These are phyloP conservation scores for Achroia grisella DNA, from an alignment of 1,140 invertebrate genomes.

Conservation along the genomic window DNA sequence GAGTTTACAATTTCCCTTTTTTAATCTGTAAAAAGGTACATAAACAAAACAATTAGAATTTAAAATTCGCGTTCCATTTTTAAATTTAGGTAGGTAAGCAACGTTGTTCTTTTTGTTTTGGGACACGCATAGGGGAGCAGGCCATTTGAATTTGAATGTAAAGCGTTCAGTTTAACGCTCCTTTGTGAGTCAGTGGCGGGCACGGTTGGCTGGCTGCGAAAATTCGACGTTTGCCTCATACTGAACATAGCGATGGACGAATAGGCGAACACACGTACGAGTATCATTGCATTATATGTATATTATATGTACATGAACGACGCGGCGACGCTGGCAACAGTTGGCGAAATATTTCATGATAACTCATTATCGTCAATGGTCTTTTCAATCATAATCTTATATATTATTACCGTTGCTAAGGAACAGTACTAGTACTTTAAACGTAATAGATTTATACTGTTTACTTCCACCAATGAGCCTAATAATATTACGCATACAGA, in stretches of 20 bases:
- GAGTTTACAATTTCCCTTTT: too few relatives aligned
- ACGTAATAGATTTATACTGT: too few relatives aligned
- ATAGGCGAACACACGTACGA: neutral
- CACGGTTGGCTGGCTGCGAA: conserved; percentile 54
- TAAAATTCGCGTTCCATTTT: conserved; percentile 2
- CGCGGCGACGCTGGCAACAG: too few relatives aligned
- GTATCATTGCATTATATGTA: neutral
- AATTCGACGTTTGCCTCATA: conserved; percentile 35
- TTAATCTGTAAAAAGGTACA: too few relatives aligned
- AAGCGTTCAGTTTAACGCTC: conserved; percentile 37
- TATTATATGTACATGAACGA: too few relatives aligned
- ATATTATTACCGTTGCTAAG: too few relatives aligned
- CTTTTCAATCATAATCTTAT: too few relatives aligned
- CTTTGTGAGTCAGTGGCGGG: conserved; percentile 37
- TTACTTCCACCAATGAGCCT: too few relatives aligned
- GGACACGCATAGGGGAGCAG: conserved; percentile 8
- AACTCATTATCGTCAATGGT: too few relatives aligned
- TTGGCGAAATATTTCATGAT: too few relatives aligned
- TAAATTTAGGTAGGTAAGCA: neutral
- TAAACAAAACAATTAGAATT: neutral
- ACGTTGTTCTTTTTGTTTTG: conserved; percentile 5
- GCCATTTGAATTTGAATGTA: conserved; percentile 26
- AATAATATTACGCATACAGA: too few relatives aligned
- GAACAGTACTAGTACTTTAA: too few relatives aligned
- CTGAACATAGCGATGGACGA: conserved; percentile 8